phyloP scores from a whole-genome alignment of 2,113 vertebrate genomes.

The Sorex fumeus region DNA sequence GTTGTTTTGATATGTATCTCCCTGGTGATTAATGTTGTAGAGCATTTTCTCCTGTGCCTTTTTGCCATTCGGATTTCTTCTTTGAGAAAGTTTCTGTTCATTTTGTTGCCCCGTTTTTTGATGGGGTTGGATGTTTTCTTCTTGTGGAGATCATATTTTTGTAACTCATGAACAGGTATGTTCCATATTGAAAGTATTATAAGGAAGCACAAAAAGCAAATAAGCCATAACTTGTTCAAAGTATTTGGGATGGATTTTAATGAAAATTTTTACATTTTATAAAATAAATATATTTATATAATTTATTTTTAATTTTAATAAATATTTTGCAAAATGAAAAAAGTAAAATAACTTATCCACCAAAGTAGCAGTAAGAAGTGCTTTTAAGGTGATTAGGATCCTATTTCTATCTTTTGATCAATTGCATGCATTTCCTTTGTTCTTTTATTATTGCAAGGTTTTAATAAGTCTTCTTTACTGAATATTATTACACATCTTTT shows the following conservation, averaged over 20 bases:
- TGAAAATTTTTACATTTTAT: constrained; percentile 5
- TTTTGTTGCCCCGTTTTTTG: too few species aligned
- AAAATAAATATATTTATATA: background rate
- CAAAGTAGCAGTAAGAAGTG: constrained; percentile 1
- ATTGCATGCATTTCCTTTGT: constrained; percentile 48
- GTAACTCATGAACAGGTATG: background rate
- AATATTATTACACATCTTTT: background rate
- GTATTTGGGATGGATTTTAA: background rate
- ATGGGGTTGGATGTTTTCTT: too few species aligned
- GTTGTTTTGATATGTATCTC: too few species aligned
- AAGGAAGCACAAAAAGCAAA: background rate
- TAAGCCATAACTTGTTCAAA: background rate
- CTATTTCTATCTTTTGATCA: constrained; percentile 18
- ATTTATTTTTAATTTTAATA: constrained; percentile 16
- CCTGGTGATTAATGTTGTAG: too few species aligned
- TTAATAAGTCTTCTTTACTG: constrained; percentile 4
- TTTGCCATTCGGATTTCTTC: too few species aligned
- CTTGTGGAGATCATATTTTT: too few species aligned
- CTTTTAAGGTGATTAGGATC: background rate
- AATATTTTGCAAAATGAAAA: constrained; percentile 50
- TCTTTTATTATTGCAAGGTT: background rate
- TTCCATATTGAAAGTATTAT: background rate
- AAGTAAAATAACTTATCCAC: background rate
- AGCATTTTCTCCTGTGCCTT: too few species aligned
- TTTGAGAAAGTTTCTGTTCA: too few species aligned